These are phyloP conservation scores for Harpagus bidentatus DNA, from an alignment of 2,113 vertebrate species.

Conservation along the genomic window DNA sequence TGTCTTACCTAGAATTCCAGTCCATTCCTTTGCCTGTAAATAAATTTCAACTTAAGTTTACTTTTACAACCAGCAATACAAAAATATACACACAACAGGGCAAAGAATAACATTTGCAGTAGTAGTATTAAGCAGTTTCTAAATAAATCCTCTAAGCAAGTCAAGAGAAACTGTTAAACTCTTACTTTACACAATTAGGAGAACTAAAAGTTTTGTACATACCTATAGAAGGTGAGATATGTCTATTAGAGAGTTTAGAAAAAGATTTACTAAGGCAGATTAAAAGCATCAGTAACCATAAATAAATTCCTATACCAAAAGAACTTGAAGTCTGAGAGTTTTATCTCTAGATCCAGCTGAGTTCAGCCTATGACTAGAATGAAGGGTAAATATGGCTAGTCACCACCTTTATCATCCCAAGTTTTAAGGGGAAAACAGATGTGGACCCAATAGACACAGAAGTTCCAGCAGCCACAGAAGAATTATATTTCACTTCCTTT, in stretches of 20 bases:
- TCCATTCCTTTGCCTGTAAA: slow-evolving; percentile 82
- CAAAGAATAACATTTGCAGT: neutral
- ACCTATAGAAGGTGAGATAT: neutral
- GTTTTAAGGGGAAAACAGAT: neutral
- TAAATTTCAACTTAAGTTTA: neutral
- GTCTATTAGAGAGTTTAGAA: neutral
- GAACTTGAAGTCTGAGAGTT: neutral
- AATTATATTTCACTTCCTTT: neutral
- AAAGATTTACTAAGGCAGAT: neutral
- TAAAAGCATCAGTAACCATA: slow-evolving; percentile 19
- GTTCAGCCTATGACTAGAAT: neutral
- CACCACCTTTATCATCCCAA: neutral
- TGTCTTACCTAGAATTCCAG: slow-evolving; percentile 70
- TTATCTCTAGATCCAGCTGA: neutral
- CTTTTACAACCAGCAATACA: neutral
- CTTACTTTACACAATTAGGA: neutral
- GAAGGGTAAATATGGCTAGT: neutral
- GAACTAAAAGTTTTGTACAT: neutral
- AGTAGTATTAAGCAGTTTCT: neutral
- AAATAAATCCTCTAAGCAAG: neutral
- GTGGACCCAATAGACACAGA: neutral
- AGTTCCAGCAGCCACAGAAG: neutral
- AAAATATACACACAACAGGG: neutral
- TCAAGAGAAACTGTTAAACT: neutral
- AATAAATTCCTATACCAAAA: neutral